phyloP scores from a whole-genome alignment of 2,888 invertebrate genomes.

The Drosophila mayaguana region DNA sequence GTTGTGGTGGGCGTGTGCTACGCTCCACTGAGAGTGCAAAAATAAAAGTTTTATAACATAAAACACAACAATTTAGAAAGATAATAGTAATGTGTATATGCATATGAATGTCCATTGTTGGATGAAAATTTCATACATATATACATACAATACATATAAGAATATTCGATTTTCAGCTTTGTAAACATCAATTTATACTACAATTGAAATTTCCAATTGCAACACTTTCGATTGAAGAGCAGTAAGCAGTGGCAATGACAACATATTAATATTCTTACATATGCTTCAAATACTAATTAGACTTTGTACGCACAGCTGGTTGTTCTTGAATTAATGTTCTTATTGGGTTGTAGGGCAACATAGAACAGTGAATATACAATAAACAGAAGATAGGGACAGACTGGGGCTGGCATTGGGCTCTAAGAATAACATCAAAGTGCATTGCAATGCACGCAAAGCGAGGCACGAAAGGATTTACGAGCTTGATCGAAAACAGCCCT shows the following conservation, averaged over 20 bases:
- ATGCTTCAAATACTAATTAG: constrained; percentile 32
- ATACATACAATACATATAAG: too few species aligned
- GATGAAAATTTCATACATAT: too few species aligned
- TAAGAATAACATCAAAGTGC: constrained; percentile 72
- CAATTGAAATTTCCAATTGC: constrained; percentile 24
- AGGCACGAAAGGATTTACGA: constrained; percentile 77
- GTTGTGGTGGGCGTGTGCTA: constrained; percentile 37
- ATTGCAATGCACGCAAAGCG: constrained; percentile 53
- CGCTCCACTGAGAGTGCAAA: constrained; percentile 50
- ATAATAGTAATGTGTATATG: too few species aligned
- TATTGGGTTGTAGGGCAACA: constrained; percentile 19
- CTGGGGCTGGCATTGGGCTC: constrained; percentile 34
- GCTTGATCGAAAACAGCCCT: constrained; percentile 72
- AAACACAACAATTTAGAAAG: constrained; percentile 12
- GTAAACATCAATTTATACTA: not conserved
- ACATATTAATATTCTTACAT: constrained; percentile 30
- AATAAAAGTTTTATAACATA: constrained; percentile 21
- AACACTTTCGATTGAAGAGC: constrained; percentile 7
- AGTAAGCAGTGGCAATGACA: constrained; percentile 15
- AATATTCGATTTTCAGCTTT: too few species aligned
- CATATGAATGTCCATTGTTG: too few species aligned
- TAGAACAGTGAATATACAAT: constrained; percentile 1
- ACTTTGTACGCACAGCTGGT: constrained; percentile 41
- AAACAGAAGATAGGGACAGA: not conserved
- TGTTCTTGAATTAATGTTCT: not conserved